phyloP scores from a whole-genome alignment of 2,888 invertebrate genomes.

The Phengaris alcon region DNA sequence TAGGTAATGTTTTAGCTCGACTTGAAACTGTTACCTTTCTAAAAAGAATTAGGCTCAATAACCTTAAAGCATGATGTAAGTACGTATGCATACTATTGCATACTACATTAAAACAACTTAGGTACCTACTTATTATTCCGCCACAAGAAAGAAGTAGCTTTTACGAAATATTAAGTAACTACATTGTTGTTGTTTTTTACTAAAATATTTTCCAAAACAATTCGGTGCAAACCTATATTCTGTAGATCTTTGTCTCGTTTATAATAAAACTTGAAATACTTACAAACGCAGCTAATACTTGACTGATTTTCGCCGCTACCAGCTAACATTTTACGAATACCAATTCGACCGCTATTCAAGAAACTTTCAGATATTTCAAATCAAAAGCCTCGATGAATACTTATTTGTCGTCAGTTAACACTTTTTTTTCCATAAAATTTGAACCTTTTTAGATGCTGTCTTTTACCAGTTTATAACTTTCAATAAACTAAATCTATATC shows the following conservation, averaged over 20 bases:
- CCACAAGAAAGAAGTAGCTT: no score
- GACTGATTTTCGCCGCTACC: slow-evolving; percentile 21
- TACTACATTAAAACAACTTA: no score
- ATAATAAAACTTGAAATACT: slow-evolving; percentile 6
- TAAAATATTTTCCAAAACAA: not conserved
- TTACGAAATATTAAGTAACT: no score
- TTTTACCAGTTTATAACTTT: not conserved
- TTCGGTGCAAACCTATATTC: not conserved
- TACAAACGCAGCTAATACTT: slow-evolving; percentile 8
- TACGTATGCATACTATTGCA: no score
- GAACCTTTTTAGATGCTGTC: not conserved
- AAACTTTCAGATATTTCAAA: slow-evolving; percentile 23
- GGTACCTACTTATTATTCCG: no score
- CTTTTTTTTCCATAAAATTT: slow-evolving; percentile 12
- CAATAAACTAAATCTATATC: no score
- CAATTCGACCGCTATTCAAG: slow-evolving; percentile 25
- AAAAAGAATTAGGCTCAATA: no score
- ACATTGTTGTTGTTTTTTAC: no score
- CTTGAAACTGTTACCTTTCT: no score
- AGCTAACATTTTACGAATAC: slow-evolving; percentile 25
- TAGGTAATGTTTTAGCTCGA: no score
- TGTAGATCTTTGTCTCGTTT: not conserved
- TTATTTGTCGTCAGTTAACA: not conserved
- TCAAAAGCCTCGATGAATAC: slow-evolving; percentile 21
- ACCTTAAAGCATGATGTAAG: no score